Percentiles rank a stretch among this genome's conserved stretches.
Conservation (phyloP, 2,888 invertebrate species). For the Crematogaster levior region DNA sequence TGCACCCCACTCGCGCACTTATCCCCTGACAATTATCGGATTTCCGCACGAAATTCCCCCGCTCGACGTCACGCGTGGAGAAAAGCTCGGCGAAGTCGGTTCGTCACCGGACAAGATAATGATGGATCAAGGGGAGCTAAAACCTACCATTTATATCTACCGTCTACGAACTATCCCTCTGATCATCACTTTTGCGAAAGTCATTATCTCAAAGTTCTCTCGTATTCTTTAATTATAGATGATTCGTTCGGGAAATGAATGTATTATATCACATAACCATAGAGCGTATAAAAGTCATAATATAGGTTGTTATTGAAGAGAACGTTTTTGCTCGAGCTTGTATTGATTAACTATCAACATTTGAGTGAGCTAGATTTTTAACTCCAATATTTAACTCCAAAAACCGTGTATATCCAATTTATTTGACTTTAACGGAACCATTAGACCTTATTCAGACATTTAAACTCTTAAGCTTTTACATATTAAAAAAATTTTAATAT, state of each 20-base stretch:
- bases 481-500: neutral
- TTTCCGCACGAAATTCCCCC: conserved; percentile 70
- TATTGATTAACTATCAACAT: neutral
- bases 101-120: conserved; percentile 62
- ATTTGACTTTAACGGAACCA: neutral
- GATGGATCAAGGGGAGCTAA: conserved; percentile 70
- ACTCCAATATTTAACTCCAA: neutral
- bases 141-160: conserved; percentile 15
- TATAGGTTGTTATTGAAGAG: neutral
- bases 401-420: neutral
- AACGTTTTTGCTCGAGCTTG: neutral
- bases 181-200: conserved; percentile 15
- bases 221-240: conserved; percentile 28
- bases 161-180: conserved; percentile 4
- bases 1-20: conserved; percentile 67
- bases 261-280: neutral
- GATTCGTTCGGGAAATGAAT: neutral
- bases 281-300: neutral
- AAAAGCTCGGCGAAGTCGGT: conserved; percentile 57
- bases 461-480: neutral
- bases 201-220: neutral
- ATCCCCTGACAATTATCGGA: conserved; percentile 77
- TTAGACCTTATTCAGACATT: neutral
- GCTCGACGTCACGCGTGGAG: conserved; percentile 34
- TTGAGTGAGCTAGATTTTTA: neutral